Conservation (phyloP, 2,113 vertebrate species). For the Propithecus coquereli region DNA sequence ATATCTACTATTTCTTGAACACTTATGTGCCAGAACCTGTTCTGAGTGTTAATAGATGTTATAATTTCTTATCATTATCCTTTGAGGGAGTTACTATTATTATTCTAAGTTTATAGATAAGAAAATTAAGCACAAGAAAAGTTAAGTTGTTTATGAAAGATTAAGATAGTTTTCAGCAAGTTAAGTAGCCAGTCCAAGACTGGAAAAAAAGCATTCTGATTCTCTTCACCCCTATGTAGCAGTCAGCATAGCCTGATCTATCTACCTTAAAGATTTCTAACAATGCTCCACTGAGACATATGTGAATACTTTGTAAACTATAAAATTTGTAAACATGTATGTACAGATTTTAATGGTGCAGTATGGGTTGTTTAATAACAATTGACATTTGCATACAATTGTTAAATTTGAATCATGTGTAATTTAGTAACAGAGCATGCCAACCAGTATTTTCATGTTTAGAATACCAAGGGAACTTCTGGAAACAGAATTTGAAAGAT, state of each 20-base stretch:
- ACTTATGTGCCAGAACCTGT: neutral
- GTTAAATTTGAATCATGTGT: slow-evolving; percentile 34
- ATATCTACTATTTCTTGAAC: neutral
- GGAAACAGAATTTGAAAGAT: slow-evolving; percentile 39
- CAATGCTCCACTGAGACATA: neutral
- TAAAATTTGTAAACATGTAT: neutral
- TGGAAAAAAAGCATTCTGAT: neutral
- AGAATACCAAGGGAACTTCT: slow-evolving; percentile 38
- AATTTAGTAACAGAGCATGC: slow-evolving; percentile 49
- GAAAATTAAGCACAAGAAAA: slow-evolving; percentile 33
- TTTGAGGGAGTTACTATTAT: slow-evolving; percentile 2
- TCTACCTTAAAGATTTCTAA: neutral
- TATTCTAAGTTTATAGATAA: slow-evolving; percentile 35
- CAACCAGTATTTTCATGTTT: slow-evolving; percentile 43
- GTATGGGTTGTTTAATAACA: slow-evolving; percentile 42
- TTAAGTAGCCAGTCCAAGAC: neutral
- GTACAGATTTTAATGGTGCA: slow-evolving; percentile 38
- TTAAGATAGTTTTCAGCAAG: slow-evolving; percentile 11
- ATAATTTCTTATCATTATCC: neutral
- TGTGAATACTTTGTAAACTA: slow-evolving; percentile 9
- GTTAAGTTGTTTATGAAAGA: neutral
- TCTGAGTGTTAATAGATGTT: neutral
- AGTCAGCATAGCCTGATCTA: neutral
- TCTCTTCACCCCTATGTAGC: neutral
- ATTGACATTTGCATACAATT: slow-evolving; percentile 47